Percentiles rank a stretch among this genome's conserved stretches.
Conservation (phyloP, 2,113 vertebrate species). For the Tyto alba region DNA sequence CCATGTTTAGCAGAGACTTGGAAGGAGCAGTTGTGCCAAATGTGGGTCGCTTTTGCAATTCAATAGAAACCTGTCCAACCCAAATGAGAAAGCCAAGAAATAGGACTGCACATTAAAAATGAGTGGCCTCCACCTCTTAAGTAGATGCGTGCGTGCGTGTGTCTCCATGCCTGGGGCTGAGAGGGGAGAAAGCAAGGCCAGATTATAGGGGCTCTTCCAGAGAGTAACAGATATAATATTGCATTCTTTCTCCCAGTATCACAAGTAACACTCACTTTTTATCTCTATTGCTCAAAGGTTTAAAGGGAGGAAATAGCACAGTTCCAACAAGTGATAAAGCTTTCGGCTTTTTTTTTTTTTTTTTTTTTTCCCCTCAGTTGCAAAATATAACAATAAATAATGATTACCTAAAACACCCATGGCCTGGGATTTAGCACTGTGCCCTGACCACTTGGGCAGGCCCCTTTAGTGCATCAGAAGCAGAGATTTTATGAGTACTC, state of each 20-base stretch:
- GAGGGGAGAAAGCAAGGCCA: background rate
- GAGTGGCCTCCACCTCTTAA: background rate
- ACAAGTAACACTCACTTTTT: conserved; percentile 70
- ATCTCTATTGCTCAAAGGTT: conserved; percentile 68
- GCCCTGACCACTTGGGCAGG: background rate
- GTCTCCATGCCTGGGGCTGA: background rate
- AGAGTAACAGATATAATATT: conserved; percentile 24
- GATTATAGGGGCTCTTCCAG: conserved; percentile 8
- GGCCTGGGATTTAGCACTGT: background rate
- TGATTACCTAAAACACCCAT: conserved; percentile 23
- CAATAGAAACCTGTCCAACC: background rate
- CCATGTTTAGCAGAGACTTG: background rate
- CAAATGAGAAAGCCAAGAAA: background rate
- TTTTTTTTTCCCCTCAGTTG: background rate
- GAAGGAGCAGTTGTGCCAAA: background rate
- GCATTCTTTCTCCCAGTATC: conserved; percentile 31
- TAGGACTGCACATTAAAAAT: accelerated
- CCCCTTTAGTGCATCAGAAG: background rate
- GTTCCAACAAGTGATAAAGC: conserved; percentile 61
- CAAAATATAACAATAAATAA: conserved; percentile 11
- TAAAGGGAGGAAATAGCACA: conserved; percentile 74
- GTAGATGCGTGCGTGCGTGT: background rate
- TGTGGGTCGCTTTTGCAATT: background rate
- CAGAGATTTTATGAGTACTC: background rate
- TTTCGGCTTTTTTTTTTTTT: background rate